A percentile compares a stretch with the other conserved stretches of the same genome.
These are phyloP conservation scores for Leptinotarsa undecemlineata DNA, from an alignment of 1,140 invertebrate genomes.

Conservation along the genomic window DNA sequence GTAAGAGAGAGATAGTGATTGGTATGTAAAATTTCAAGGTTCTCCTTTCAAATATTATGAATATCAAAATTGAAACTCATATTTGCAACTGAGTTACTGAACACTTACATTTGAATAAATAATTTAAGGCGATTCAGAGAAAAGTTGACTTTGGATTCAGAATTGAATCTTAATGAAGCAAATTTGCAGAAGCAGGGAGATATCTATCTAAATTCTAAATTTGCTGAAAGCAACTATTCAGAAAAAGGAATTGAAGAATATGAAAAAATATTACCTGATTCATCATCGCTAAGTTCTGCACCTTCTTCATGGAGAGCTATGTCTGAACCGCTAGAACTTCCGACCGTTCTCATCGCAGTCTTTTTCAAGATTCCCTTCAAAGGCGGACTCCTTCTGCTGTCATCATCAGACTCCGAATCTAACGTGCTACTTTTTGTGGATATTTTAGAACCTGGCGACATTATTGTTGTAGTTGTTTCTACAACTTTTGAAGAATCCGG, in stretches of 20 bases:
- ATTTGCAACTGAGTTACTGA: too few species aligned
- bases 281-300: slow-evolving; percentile 54
- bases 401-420: slow-evolving; percentile 54
- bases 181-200: slow-evolving; percentile 6
- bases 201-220: background rate
- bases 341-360: slow-evolving; percentile 63
- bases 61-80: background rate
- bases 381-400: slow-evolving; percentile 47
- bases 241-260: slow-evolving; percentile 12
- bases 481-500: slow-evolving; percentile 35
- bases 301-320: slow-evolving; percentile 65
- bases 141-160: background rate
- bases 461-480: slow-evolving; percentile 41
- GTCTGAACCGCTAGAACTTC: slow-evolving; percentile 67
- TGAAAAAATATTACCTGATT: slow-evolving; percentile 49
- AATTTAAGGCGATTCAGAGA: too few species aligned
- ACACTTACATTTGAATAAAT: too few species aligned
- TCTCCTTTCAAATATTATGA: background rate
- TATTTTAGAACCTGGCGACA: slow-evolving; percentile 45
- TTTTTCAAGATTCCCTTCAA: slow-evolving; percentile 52
- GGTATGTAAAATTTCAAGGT: background rate
- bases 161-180: slow-evolving; percentile 6
- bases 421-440: slow-evolving; percentile 50
- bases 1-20: too few species aligned
- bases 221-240: slow-evolving; percentile 18